phyloP scores from a whole-genome alignment of 2,797 vertebrate genomes.

The Enteromius trimaculatus region DNA sequence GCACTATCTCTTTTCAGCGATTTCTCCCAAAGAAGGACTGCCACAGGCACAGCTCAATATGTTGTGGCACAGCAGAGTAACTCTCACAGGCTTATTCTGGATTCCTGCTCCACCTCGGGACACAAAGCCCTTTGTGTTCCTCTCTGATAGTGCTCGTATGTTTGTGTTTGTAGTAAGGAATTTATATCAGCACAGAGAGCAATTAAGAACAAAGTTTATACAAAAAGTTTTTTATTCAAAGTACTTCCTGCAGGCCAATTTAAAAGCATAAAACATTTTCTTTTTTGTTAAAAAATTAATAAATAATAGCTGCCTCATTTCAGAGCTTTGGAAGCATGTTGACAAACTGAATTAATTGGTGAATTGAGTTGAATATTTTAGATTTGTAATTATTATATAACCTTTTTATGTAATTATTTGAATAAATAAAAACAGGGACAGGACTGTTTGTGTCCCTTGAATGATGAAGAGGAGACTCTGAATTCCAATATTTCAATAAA shows the following conservation, averaged over 20 bases:
- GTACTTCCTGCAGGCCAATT: no score
- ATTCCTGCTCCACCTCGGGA: background rate
- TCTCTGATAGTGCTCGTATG: background rate
- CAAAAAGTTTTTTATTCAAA: background rate
- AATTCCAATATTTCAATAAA: no score
- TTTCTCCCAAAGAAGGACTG: slow-evolving; percentile 17
- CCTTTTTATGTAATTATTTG: background rate
- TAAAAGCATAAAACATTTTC: background rate
- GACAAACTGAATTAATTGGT: background rate
- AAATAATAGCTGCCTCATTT: background rate
- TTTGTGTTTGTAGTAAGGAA: background rate
- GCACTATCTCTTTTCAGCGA: slow-evolving; percentile 8
- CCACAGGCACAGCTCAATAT: slow-evolving; percentile 30
- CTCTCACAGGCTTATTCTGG: background rate
- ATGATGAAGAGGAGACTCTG: no score
- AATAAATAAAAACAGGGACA: no score
- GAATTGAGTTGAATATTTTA: background rate
- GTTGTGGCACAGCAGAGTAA: background rate
- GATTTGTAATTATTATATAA: background rate
- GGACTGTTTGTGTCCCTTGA: no score
- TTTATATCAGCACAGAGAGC: background rate
- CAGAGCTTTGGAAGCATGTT: background rate
- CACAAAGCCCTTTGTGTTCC: background rate
- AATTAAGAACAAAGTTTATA: slow-evolving; percentile 19
- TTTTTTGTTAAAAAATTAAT: background rate